phyloP scores from a whole-genome alignment of 2,113 vertebrate species.

The Neotoma lepida region DNA sequence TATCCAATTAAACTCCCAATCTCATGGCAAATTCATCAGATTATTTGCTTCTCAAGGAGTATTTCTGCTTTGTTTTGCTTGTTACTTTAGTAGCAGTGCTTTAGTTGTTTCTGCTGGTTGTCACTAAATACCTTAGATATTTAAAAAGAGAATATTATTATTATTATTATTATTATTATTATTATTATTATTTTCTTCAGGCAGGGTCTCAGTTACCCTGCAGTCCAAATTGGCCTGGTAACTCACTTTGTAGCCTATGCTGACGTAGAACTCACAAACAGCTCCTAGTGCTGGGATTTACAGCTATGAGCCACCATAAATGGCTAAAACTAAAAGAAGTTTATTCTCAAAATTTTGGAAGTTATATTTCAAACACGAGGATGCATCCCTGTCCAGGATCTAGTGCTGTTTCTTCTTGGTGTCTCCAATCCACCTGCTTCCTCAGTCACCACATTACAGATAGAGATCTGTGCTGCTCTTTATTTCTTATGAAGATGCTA shows the following conservation, averaged over 20 bases:
- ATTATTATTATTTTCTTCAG: background rate
- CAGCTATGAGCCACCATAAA: no score
- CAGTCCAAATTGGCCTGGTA: background rate
- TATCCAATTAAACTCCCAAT: background rate
- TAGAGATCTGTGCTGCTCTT: background rate
- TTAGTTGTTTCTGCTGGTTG: background rate
- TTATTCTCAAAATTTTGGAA: background rate
- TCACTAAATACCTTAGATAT: background rate
- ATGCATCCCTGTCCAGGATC: no score
- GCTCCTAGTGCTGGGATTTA: background rate
- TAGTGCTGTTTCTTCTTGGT: background rate
- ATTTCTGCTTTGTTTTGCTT: background rate
- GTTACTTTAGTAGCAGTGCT: background rate
- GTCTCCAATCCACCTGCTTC: background rate
- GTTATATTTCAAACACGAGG: background rate
- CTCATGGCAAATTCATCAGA: background rate
- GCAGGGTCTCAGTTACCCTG: background rate
- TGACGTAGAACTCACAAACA: background rate
- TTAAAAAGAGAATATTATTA: background rate
- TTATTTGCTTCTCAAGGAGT: background rate
- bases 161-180: no score
- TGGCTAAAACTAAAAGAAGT: background rate
- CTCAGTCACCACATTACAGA: background rate
- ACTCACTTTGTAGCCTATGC: background rate
- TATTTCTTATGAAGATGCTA: background rate